phyloP scores from a whole-genome alignment of 2,888 invertebrate genomes.

The Chaetoderma sp. region DNA sequence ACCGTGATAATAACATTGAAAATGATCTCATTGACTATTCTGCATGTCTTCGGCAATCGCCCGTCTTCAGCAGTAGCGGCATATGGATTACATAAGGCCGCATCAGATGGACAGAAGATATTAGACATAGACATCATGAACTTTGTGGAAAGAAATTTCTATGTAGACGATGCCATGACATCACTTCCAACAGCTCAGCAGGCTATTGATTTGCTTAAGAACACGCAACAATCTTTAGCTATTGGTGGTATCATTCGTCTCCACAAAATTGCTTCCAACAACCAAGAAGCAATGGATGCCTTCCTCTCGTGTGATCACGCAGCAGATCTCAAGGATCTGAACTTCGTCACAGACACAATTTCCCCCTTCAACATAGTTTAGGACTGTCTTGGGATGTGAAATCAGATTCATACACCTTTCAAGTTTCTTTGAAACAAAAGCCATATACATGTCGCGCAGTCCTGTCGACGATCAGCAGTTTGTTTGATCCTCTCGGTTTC shows the following conservation, averaged over 20 bases:
- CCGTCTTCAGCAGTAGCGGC: conserved; percentile 29
- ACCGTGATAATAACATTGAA: neutral
- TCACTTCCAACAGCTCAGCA: conserved; percentile 8
- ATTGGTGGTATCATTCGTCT: conserved; percentile 13
- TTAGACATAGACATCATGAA: conserved; percentile 5
- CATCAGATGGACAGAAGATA: too few species aligned
- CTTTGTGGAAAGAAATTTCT: conserved; percentile 25
- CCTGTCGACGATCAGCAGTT: conserved; percentile 8
- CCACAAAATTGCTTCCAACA: conserved; percentile 14
- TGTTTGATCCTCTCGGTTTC: conserved; percentile 26
- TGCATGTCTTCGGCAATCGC: conserved; percentile 31
- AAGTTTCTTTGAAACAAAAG: neutral
- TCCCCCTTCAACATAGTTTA: conserved; percentile 9
- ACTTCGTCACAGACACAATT: conserved; percentile 1
- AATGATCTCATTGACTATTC: conserved; percentile 16
- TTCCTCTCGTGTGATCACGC: conserved; percentile 10
- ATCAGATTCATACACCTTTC: neutral
- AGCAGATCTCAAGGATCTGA: neutral
- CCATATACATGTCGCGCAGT: conserved; percentile 8
- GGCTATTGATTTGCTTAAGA: conserved; percentile 18
- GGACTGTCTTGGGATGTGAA: conserved; percentile 9
- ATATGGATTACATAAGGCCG: neutral
- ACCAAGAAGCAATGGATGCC: conserved; percentile 8
- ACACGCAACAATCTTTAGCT: conserved; percentile 6
- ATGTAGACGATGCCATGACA: conserved; percentile 25